phyloP scores from a whole-genome alignment of 2,888 invertebrate genomes.

The Ectropis crepuscularia region DNA sequence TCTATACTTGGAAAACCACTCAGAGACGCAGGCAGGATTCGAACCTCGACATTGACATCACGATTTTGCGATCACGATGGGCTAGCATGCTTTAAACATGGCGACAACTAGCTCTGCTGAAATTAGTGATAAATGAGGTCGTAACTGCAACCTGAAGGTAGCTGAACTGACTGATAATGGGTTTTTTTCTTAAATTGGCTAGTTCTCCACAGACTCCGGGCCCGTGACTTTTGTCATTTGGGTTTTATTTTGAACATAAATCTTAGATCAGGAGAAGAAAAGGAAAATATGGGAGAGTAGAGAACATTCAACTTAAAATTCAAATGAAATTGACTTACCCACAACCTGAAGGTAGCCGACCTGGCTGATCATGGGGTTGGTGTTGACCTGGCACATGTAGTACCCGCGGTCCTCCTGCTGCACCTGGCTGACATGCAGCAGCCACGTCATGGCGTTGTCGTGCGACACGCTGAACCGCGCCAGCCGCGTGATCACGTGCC shows the following conservation, averaged over 20 bases:
- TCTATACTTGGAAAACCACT: too few species aligned
- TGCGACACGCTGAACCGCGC: constrained; percentile 96
- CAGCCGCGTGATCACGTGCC: constrained; percentile 95
- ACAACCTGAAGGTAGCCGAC: constrained; percentile 97
- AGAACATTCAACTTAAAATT: neutral
- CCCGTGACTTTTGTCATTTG: too few species aligned
- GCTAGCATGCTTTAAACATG: too few species aligned
- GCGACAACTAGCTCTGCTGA: too few species aligned
- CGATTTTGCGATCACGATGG: too few species aligned
- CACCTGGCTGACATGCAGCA: constrained; percentile 95
- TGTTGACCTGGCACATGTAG: constrained; percentile 96
- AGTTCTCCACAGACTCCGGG: too few species aligned
- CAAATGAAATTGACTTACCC: constrained; percentile 84
- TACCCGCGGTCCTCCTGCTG: constrained; percentile 96
- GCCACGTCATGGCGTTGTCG: constrained; percentile 96
- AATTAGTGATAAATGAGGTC: constrained; percentile 50
- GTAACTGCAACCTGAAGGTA: constrained; percentile 96
- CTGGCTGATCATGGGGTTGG: constrained; percentile 97
- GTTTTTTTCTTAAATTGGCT: too few species aligned
- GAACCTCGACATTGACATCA: too few species aligned
- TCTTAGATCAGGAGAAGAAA: too few species aligned
- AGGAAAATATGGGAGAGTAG: too few species aligned
- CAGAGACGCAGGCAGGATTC: too few species aligned
- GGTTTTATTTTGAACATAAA: too few species aligned
- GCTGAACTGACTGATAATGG: constrained; percentile 97